A percentile compares a stretch with the other conserved stretches of the same genome.
These are phyloP conservation scores for Smittia sp. DNA, from an alignment of 2,888 invertebrate species.

Conservation along the genomic window DNA sequence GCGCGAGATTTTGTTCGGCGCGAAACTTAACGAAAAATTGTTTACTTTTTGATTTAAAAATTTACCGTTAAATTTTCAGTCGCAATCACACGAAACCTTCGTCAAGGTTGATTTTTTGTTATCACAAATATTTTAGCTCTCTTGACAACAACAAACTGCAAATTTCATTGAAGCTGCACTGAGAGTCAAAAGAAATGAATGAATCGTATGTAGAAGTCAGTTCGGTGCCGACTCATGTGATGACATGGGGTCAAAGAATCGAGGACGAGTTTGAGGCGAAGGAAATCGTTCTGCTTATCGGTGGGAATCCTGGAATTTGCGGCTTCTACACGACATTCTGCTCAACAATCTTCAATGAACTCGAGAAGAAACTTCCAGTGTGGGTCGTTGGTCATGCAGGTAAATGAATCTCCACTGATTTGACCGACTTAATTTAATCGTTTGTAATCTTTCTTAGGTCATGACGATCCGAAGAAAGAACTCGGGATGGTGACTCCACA, in stretches of 20 bases:
- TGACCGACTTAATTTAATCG: neutral
- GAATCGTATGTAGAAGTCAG: slow-evolving; percentile 53
- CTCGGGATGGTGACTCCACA: slow-evolving; percentile 55
- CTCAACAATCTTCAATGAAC: slow-evolving; percentile 60
- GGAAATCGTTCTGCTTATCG: slow-evolving; percentile 70
- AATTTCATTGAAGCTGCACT: too few species aligned
- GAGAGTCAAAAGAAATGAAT: neutral
- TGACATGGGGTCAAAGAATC: slow-evolving; percentile 69
- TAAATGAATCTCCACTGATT: neutral
- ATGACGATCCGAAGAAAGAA: slow-evolving; percentile 64
- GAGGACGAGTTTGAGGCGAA: slow-evolving; percentile 60
- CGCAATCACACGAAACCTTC: too few species aligned
- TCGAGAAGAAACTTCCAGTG: slow-evolving; percentile 62
- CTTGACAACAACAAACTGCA: too few species aligned
- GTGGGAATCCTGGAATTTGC: slow-evolving; percentile 86
- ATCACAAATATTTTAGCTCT: too few species aligned
- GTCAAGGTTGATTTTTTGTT: too few species aligned
- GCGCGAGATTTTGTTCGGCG: too few species aligned
- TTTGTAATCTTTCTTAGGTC: slow-evolving; percentile 48
- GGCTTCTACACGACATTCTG: slow-evolving; percentile 78
- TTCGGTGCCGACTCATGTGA: slow-evolving; percentile 67
- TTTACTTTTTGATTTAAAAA: too few species aligned
- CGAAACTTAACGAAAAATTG: too few species aligned
- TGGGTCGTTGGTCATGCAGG: slow-evolving; percentile 71
- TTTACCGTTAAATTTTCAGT: too few species aligned